phyloP scores from a whole-genome alignment of 2,888 invertebrate genomes.

The Pseudoips prasinana region DNA sequence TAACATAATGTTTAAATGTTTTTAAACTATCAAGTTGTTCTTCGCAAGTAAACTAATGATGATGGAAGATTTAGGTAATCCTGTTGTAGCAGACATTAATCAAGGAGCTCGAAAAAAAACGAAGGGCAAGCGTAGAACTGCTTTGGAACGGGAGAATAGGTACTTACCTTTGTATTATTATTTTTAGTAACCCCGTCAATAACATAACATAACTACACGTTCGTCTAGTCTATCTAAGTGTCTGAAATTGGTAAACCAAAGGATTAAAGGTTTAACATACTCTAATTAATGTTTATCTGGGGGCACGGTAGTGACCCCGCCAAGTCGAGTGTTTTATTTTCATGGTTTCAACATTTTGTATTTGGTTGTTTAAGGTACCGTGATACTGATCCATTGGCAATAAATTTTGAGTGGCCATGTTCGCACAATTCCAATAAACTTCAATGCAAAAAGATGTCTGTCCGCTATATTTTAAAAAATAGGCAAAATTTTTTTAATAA shows the following conservation, averaged over 20 bases:
- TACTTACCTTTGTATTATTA: constrained; percentile 3
- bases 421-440: constrained; percentile 1
- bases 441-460: constrained; percentile 1
- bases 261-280: constrained; percentile 3
- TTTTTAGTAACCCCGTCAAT: constrained; percentile 1
- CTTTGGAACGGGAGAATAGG: constrained; percentile 4
- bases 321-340: constrained; percentile 1
- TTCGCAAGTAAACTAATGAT: constrained; percentile 2
- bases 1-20: constrained; percentile 3
- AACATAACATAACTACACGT: constrained; percentile 1
- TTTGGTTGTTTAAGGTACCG: constrained; percentile 1
- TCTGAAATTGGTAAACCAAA: constrained; percentile 4
- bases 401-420: constrained; percentile 1
- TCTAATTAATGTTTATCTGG: constrained; percentile 2
- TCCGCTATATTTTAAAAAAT: constrained; percentile 1
- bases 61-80: constrained; percentile 2
- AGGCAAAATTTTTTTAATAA: constrained; percentile 11
- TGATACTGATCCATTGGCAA: constrained; percentile 1
- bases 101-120: constrained; percentile 2
- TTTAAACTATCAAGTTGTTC: constrained; percentile 2
- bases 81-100: constrained; percentile 1
- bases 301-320: constrained; percentile 1
- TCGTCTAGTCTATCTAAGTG: constrained; percentile 1
- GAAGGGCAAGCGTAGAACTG: constrained; percentile 1
- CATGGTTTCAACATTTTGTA: constrained; percentile 1